A percentile compares a stretch with the other conserved stretches of the same genome.
These are phyloP conservation scores for Scrobipalpa costella DNA, from an alignment of 2,888 invertebrate species.

Conservation along the genomic window DNA sequence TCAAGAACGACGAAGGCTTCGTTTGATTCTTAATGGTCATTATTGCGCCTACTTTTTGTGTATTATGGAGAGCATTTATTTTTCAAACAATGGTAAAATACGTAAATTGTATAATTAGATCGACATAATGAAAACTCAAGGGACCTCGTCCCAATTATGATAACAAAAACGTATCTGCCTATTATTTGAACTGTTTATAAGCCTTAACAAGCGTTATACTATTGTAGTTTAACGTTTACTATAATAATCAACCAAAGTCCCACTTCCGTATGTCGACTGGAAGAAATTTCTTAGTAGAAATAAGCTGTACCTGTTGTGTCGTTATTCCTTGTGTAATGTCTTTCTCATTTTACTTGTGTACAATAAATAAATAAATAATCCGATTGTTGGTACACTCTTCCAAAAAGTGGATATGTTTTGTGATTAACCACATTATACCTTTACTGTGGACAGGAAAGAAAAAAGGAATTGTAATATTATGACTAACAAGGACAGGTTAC, in stretches of 20 bases:
- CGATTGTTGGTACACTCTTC: too few relatives aligned
- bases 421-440: neutral
- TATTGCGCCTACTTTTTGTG: neutral
- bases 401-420: too few relatives aligned
- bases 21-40: constrained; percentile 3
- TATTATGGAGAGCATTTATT: constrained; percentile 10
- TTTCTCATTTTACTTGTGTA: too few relatives aligned
- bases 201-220: too few relatives aligned
- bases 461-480: neutral
- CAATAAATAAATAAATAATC: too few relatives aligned
- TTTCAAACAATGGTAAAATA: neutral
- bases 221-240: too few relatives aligned
- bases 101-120: neutral
- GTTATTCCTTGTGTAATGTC: too few relatives aligned
- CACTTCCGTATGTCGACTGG: too few relatives aligned
- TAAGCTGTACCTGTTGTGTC: too few relatives aligned
- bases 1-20: constrained; percentile 5
- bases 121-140: neutral
- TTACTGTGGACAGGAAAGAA: constrained; percentile 3
- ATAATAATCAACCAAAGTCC: too few relatives aligned
- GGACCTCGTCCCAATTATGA: too few relatives aligned
- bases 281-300: too few relatives aligned
- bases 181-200: neutral
- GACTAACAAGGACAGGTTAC: neutral
- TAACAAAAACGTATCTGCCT: neutral